These are phyloP conservation scores for Chrysoperla carnea DNA, from an alignment of 1,140 invertebrate species.

Conservation along the genomic window DNA sequence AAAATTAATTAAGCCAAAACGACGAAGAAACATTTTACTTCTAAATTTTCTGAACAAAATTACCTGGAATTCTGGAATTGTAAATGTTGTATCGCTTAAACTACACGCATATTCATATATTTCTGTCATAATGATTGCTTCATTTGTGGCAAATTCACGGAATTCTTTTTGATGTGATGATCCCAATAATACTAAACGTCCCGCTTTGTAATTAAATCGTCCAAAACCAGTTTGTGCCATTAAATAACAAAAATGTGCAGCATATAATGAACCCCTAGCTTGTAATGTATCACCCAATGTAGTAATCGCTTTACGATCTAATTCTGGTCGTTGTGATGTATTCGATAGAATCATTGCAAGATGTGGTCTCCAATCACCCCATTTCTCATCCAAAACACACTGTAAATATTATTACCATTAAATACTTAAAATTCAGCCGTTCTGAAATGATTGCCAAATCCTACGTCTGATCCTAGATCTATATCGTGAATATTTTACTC, in stretches of 20 bases:
- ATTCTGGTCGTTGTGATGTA: conserved; percentile 54
- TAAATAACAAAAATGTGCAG: conserved; percentile 87
- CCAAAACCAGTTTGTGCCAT: conserved; percentile 42
- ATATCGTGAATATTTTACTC: conserved; percentile 20
- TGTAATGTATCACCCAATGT: conserved; percentile 53
- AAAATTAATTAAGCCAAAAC: conserved; percentile 2
- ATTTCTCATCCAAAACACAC: conserved; percentile 68
- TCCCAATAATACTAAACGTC: conserved; percentile 54
- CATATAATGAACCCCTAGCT: conserved; percentile 56
- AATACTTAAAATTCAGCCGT: background rate
- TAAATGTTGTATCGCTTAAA: conserved; percentile 57
- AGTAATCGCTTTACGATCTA: conserved; percentile 68
- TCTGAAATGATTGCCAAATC: no score
- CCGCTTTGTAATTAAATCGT: background rate
- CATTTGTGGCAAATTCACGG: conserved; percentile 54
- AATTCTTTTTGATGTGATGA: conserved; percentile 43
- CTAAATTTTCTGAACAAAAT: no score
- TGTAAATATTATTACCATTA: conserved; percentile 18
- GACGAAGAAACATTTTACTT: no score
- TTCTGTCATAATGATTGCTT: conserved; percentile 84
- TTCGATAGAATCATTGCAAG: conserved; percentile 89
- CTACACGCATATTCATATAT: conserved; percentile 85
- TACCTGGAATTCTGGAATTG: conserved; percentile 52
- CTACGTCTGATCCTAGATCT: no score
- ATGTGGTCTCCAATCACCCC: conserved; percentile 93